Base-by-base conservation (phyloP, 2,113 vertebrate species). In the Tachycineta bicolor region DNA sequence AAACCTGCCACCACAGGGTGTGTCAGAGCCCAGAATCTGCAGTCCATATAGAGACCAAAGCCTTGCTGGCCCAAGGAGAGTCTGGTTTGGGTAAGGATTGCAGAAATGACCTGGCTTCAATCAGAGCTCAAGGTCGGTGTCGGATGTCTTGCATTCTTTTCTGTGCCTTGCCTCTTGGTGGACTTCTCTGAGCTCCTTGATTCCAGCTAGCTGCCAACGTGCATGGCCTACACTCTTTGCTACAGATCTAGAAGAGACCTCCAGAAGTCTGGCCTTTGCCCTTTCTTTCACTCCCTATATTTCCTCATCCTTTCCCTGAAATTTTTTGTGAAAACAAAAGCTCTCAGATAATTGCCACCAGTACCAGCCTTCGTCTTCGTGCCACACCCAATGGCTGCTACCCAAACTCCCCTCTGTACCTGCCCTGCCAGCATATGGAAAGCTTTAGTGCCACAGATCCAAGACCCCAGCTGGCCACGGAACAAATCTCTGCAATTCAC, bases 181-280 rank as follows among this genome's bases (percentile, higher is more conserved):
- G 33, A 68, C 11, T 87, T 88, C 63, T 68, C 52, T 28, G 25
- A 64, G 44, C 10, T n/a, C 22, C 60, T 46, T n/a, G n/a, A 37
- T 18, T 47, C 24, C 9, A 1, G 29, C 23, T 37, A 26, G 18
- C 37, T 75, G 63, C 59, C 55, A 28, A 31, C 3, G 17, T 64
- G 17, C 3, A 0, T 1, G 0, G 83, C 50, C 34, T 33, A 20
- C 7, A 12, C 12, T 62, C 1, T 33, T n/a, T 77, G 24, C 63
- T n/a, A 31, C 19, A 53, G 10, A 6, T 69, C 33, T 53, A 37
- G 28, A 60, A 73, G 41, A 76, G 29, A 21, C 12, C 8, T 28
- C 31, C 58, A 12, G 14, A 46, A 83, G 37, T 21, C 47, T 68
- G 24, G 23, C 64, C 26, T 81, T 62, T 49, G 14, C 28, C 24